phyloP scores from a whole-genome alignment of 2,113 vertebrate genomes.

The Pleuronectes platessa region DNA sequence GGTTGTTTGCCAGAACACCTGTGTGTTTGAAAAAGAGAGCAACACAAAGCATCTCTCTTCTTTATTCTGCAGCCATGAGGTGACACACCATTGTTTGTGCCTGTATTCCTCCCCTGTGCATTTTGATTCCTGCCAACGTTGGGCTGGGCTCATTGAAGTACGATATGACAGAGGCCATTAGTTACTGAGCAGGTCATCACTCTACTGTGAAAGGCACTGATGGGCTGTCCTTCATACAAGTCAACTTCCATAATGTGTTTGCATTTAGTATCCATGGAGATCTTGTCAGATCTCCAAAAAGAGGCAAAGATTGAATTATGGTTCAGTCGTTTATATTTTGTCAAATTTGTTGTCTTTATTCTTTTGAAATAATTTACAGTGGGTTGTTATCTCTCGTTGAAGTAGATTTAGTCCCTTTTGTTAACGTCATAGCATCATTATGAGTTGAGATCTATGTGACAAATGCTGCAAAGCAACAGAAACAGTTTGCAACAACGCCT shows the following conservation, averaged over 20 bases:
- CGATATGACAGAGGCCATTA: slow-evolving; percentile 61
- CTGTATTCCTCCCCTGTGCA: slow-evolving; percentile 67
- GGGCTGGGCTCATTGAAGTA: slow-evolving; percentile 66
- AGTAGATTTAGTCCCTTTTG: too few relatives aligned
- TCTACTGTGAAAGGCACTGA: slow-evolving; percentile 55
- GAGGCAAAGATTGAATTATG: not conserved
- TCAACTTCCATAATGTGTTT: slow-evolving; percentile 31
- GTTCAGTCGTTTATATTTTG: not conserved
- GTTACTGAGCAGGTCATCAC: slow-evolving; percentile 54
- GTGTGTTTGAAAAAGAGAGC: slow-evolving; percentile 71
- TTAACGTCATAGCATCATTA: too few relatives aligned
- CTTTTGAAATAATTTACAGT: not conserved
- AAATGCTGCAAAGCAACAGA: too few relatives aligned
- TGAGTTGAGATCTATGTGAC: too few relatives aligned
- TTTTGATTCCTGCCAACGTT: slow-evolving; percentile 68
- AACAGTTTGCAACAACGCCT: too few relatives aligned
- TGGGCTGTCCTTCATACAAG: slow-evolving; percentile 54
- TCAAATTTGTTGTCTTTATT: not conserved
- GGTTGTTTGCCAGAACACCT: slow-evolving; percentile 78
- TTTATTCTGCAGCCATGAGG: slow-evolving; percentile 71
- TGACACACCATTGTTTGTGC: slow-evolving; percentile 74
- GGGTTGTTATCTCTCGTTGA: too few relatives aligned
- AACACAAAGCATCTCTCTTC: slow-evolving; percentile 70
- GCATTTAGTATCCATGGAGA: not conserved
- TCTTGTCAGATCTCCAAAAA: not conserved